Base-by-base conservation (phyloP, 2,888 invertebrate species). In the Macropis europaea region DNA sequence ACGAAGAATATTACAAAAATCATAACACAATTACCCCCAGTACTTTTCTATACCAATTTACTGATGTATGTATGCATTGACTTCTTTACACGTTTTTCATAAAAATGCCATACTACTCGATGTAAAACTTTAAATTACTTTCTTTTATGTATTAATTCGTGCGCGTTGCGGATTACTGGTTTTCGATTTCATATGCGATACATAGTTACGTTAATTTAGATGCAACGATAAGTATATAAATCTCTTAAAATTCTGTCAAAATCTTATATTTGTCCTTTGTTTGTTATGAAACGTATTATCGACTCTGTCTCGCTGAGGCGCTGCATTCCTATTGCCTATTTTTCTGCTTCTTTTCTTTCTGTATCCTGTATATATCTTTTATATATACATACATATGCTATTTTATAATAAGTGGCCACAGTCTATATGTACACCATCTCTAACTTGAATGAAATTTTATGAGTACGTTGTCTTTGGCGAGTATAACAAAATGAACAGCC, bases 261-360 rank as follows among this genome's bases (percentile, higher is more conserved):
- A 19, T 32, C 60, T 34, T 42, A 48, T 7, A 38, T 17, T n/a
- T 26, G 6, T 22, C 32, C 28, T 13, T 48, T 71, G 30, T 13
- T 54, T 70, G 15, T 50, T 38, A 54, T 24, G 28, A 45, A 42
- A 61, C 28, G 53, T 71, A 68, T 42, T 61, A 54, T 71, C 43
- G 32, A 60, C 36, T 71, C 53, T 71, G 47, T 71, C 54, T 71
- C 60, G 48, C 38, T 36, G 19, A 48, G 45, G 48, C 71, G 26
- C 48, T 71, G 70, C 70, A 71, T 71, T 71, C 70, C 70, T 54
- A 60, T 48, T 70, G 34, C 17, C 45, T 28, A 19, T 50, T 32
- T 45, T 28, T 38, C 47, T 30, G 28, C 24, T 34, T 42, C 30
- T 28, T 53, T 45, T 36, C 17, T 36, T 30, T 53, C 52, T 24